Base-by-base conservation (phyloP, 1,140 invertebrate genomes). In the Phortica variegata region DNA sequence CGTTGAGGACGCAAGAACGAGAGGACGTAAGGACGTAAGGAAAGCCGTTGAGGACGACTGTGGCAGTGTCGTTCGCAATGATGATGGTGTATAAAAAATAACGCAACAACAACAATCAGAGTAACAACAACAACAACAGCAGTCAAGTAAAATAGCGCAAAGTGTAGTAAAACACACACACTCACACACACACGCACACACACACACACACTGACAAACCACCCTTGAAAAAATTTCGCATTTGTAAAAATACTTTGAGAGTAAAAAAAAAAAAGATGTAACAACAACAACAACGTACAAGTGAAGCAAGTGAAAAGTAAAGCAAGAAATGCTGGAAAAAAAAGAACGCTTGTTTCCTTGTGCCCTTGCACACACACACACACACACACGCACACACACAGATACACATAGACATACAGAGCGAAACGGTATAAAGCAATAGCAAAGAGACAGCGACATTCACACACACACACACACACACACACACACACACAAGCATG, bases 291-390 rank as follows among this genome's bases (percentile, higher is more conserved):
- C 32, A 13, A n/a, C 32, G 6, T 29, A 29, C 19, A 21, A 16
- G 40, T n/a, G 40, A 52, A 43, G 54, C 43, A 58, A 58, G 56
- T 53, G 45, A 54, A 62, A 62, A 60, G 63, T 68, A 63, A 68
- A 68, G 63, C 63, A 68, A 68, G 63, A 68, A 68, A 68, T 68
- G 63, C 50, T 68, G 63, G 69, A 69, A 68, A 69, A 68, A 68
- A 68, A 68, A 68, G n/a, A n/a, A n/a, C n/a, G 65, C 65, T 68
- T 68, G 63, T 68, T 68, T 68, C 63, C 63, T 65, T 60, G 65
- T 26, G 23, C 23, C 23, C 23, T 26, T 26, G 23, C 23, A 26
- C n/a, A 38, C 10, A 40, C 38, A 8, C 17, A 5, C 18, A 5
- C 33, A 12, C 42, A 42, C 26, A 15, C 37, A 19, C 18, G n/a